Evolutionary conservation across 2,113 vertebrate species (phyloP), one percentile per base, ranked within the genome.

Genomic region (Phyllostomus hastatus): DNA sequence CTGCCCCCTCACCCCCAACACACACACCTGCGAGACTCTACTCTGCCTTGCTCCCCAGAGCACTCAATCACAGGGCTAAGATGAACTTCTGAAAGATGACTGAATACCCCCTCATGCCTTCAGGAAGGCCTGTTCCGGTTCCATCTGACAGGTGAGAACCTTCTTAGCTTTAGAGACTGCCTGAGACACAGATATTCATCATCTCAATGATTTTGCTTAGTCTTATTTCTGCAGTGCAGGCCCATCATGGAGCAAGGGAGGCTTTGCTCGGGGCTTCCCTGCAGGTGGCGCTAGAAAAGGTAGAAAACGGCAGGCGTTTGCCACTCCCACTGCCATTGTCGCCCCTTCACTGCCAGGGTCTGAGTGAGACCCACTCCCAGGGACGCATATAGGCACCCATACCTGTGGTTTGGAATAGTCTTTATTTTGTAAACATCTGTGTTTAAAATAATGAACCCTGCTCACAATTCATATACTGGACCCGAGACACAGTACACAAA

Each of bases 371-470:
- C n/a, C 43, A 41, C 50, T 3, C 4, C 15, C 38, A 57, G 86
- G 48, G 81, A 89, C 78, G 7, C 1, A 92, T 33, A 90, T 43
- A 91, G 94, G 10, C 57, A 78, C 24, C 38, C 24, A 66, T n/a
- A 88, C 35, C 28, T 81, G 72, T 97, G 95, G 92, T 98, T 97
- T 97, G 97, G 98, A 97, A 97, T 98, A 96, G 38, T 97, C 97
- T 98, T 98, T 99, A 98, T 98, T 99, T 97, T 98, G 98, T 98
- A 98, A 98, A 99, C 88, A 95, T 97, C 75, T 94, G 95, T 97
- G 97, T 97, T 98, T 98, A 98, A 98, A 98, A 98, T 97, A 97
- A 98, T 97, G 97, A 96, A 94, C 96, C 97, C 94, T 4, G 80
- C 81, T 97, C 84, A 97, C 94, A 48, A 95, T 93, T 97, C 95